Evolutionary conservation across 1,140 invertebrate genomes (phyloP), one percentile per base, ranked within the genome.

Genomic region (Mizuhopecten yessoensis): DNA sequence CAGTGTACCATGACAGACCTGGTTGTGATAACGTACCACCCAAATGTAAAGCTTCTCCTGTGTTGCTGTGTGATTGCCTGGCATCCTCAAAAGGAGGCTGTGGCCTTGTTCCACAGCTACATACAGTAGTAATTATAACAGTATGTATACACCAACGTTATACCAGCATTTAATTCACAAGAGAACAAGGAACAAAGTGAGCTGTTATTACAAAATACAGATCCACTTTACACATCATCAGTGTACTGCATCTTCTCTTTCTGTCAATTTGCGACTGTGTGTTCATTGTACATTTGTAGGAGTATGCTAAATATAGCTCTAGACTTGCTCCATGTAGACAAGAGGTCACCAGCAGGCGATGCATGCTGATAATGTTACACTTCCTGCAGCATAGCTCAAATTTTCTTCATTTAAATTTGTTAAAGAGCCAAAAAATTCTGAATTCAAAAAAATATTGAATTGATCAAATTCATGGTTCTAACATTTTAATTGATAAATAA

Each of bases 1-100:
- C 57, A 75, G 57, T 75, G 57, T 75, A 75, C 57, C 57, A 75
- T 75, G 57, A n/a, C 57, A 75, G 57, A 75, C 57, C 57, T n/a
- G 11, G 23, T 0, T 5, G 23, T 5, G 57, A 75, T 75, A 75
- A 29, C 5, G 57, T 75, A 29, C 57, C n/a, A 75, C 57, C 57
- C 57, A 75, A 20, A 75, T 75, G 57, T 75, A 5, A 75, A 75
- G 9, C 57, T 29, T 75, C 57, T 29, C 57, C 17, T 9, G 42
- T 45, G 17, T 20, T 45, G 9, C 42, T 75, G 57, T 75, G n/a
- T 75, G 9, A 3, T n/a, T 9, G 42, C 9, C 5, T 39, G 17
- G 45, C 3, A 15, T 57, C 23, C 7, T 57, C 45, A 20, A 57
- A 0, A 29, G 57, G 57, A 29, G 10, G 17, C 42, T 45, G 42